A percentile compares a stretch with the other conserved stretches of the same genome.
phyloP scores from a whole-genome alignment of 2,113 vertebrate species.

The Takifugu flavidus region DNA sequence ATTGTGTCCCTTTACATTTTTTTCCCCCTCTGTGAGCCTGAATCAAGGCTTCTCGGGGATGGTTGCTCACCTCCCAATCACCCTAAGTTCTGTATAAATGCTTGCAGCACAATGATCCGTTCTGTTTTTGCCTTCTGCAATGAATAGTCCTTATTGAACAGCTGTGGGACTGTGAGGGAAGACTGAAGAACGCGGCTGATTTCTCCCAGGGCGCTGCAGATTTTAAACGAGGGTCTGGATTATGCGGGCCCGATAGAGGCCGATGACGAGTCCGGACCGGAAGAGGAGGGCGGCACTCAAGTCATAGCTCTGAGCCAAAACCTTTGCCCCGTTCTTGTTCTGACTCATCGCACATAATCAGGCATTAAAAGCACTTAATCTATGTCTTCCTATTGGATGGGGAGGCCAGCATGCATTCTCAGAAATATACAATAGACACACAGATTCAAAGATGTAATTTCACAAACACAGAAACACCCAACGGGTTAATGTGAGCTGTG shows the following conservation, averaged over 20 bases:
- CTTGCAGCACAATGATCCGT: conserved; percentile 56
- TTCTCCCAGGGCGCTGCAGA: conserved; percentile 49
- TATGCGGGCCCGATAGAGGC: conserved; percentile 53
- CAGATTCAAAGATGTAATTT: conserved; percentile 34
- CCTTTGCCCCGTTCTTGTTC: conserved; percentile 46
- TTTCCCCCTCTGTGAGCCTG: conserved; percentile 36
- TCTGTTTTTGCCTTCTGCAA: conserved; percentile 46
- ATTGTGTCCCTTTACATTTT: conserved; percentile 39
- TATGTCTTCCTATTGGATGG: conserved; percentile 20
- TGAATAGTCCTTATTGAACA: conserved; percentile 64
- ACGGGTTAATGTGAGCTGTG: conserved; percentile 63
- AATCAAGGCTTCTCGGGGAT: conserved; percentile 32
- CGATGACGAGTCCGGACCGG: conserved; percentile 52
- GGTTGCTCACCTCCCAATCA: conserved; percentile 60
- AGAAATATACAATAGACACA: conserved; percentile 10
- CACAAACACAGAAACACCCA: conserved; percentile 47
- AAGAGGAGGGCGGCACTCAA: conserved; percentile 27
- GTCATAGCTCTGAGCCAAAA: conserved; percentile 57
- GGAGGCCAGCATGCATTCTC: neutral
- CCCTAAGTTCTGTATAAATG: conserved; percentile 40
- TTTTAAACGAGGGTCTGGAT: conserved; percentile 39
- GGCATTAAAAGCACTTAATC: conserved; percentile 60
- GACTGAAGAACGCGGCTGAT: conserved; percentile 45
- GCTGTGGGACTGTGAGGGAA: conserved; percentile 43
- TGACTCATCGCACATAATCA: conserved; percentile 66